Percentiles rank a stretch among this genome's conserved stretches.
These are phyloP conservation scores for Myopa tessellatipennis DNA, from an alignment of 2,888 invertebrate genomes.

Conservation along the genomic window DNA sequence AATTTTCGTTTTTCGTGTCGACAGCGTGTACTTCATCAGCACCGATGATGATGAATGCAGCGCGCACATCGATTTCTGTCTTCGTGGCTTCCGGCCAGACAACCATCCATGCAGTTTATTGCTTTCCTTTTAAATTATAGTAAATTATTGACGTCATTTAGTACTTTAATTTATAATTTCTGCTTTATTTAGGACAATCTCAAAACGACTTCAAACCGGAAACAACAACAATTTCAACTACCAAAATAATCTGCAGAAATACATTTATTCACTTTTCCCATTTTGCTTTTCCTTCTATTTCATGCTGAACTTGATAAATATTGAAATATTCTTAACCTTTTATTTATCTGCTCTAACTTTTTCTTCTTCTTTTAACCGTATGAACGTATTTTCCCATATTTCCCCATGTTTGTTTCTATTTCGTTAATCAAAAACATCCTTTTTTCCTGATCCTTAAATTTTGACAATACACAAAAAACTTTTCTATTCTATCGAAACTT, in stretches of 20 bases:
- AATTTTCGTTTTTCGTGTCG: neutral
- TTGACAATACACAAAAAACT: too few relatives aligned
- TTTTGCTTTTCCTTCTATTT: neutral
- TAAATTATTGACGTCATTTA: conserved; percentile 45
- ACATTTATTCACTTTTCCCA: neutral
- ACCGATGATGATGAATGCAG: conserved; percentile 46
- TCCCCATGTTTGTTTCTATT: neutral
- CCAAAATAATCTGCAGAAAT: neutral
- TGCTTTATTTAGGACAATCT: conserved; percentile 48
- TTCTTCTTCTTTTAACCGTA: neutral
- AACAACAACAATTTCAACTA: neutral
- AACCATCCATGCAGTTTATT: neutral
- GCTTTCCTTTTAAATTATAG: conserved; percentile 43
- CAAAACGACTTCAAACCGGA: neutral
- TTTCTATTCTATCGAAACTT: neutral
- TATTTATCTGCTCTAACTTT: neutral
- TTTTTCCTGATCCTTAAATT: too few relatives aligned
- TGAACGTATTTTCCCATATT: too few relatives aligned
- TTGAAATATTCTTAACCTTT: neutral
- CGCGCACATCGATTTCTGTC: conserved; percentile 6
- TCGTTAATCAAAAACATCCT: neutral
- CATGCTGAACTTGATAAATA: neutral
- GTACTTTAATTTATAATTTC: conserved; percentile 45
- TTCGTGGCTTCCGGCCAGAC: neutral
- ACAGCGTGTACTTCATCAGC: conserved; percentile 40